Evolutionary conservation across 2,888 invertebrate species (phyloP), one percentile per base, ranked within the genome.

Genomic region (Cerastoderma edule): DNA sequence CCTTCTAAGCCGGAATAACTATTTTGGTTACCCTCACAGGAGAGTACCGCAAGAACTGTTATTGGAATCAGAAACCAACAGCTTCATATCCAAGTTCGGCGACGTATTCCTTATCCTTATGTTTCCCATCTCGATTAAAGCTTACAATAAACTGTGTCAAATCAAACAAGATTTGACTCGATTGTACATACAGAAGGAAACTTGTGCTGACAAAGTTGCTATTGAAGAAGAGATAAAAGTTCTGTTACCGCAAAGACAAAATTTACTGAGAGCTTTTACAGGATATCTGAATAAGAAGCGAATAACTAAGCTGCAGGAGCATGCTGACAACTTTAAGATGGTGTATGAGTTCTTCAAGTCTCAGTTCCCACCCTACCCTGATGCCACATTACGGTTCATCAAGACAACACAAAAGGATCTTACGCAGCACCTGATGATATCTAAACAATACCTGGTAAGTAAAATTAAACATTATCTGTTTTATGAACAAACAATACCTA

Each of bases 281-380:
- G 82, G 82, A 5, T 82, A 72, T 63, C 64, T 82, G 22, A 82
- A 82, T 53, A 82, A 79, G 35, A 82, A 78, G 48, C 65, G 82
- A 5, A 53, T 78, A 27, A 53, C 67, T n/a, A 82, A 79, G 56
- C 28, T 82, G 10, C 78, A 82, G 54, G 82, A 82, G 22, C 57
- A 39, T 5, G 65, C 69, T 0, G 72, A 82, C 48, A 76, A 74
- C 39, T 82, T 79, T 46, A 78, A 71, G 19, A 19, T 69, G 57
- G 82, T 76, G 63, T 75, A 79, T 72, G 78, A 82, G 5, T 69
- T 72, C 44, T 79, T 74, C 32, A 78, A 76, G 39, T n/a, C 24
- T 1, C 73, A 72, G 24, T 50, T 44, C 1, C 75, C 76, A 19
- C 67, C 76, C 3, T 46, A 54, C n/a, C 56, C 72, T 39, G 78